phyloP scores from a whole-genome alignment of 2,113 vertebrate genomes.

The Lampris megalopsis region DNA sequence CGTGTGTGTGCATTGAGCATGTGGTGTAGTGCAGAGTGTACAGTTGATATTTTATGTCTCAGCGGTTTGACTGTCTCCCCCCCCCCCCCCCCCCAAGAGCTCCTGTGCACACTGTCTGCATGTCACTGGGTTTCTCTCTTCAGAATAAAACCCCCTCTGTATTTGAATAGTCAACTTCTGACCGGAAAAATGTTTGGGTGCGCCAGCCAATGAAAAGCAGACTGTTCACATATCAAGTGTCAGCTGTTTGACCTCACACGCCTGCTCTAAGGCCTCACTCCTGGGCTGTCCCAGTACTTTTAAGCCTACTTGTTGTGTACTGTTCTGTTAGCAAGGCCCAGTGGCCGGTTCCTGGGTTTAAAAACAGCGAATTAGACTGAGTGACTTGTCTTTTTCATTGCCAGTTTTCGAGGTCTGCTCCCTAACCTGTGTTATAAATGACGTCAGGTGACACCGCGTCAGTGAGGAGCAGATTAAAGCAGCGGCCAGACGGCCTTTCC shows the following conservation, averaged over 20 bases:
- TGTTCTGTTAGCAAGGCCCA: neutral
- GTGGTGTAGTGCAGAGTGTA: slow-evolving; percentile 8
- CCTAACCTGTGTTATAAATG: too few relatives aligned
- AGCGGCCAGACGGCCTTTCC: too few relatives aligned
- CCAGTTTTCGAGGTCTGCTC: too few relatives aligned
- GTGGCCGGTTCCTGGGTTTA: neutral
- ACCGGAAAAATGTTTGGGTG: too few relatives aligned
- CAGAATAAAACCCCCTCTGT: neutral
- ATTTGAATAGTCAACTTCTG: slow-evolving; percentile 14
- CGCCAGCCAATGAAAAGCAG: neutral
- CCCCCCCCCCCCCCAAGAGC: neutral
- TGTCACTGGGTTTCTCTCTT: neutral
- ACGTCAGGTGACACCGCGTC: too few relatives aligned
- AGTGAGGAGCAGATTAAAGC: too few relatives aligned
- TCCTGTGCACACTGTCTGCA: neutral
- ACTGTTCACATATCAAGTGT: neutral
- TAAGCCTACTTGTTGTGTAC: slow-evolving; percentile 10
- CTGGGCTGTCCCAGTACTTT: neutral
- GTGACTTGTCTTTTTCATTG: neutral
- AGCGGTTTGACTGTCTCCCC: neutral
- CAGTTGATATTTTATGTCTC: slow-evolving; percentile 15
- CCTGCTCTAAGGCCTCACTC: slow-evolving; percentile 2
- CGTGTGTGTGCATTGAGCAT: slow-evolving; percentile 25
- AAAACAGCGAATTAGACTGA: neutral
- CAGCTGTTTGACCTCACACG: neutral